phyloP scores from a whole-genome alignment of 2,113 vertebrate species.

The Chaetorhynchus papuensis region DNA sequence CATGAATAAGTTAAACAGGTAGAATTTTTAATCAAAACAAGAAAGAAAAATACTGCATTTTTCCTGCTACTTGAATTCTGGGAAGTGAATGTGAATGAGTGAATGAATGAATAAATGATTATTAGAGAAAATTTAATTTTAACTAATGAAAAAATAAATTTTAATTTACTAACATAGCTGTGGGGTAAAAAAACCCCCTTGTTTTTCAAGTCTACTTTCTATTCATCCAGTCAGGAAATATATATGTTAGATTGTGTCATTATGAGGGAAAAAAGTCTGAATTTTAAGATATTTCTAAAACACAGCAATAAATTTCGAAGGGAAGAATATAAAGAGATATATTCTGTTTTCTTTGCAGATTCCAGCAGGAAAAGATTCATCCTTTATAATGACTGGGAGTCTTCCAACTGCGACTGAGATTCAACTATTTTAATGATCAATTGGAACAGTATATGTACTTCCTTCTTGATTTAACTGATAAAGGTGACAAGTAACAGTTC shows the following conservation, averaged over 20 bases:
- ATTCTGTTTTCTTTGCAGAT: background rate
- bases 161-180: background rate
- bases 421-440: slow-evolving; percentile 42
- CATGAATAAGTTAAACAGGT: background rate
- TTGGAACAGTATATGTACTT: background rate
- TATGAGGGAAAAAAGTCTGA: background rate
- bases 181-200: background rate
- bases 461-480: slow-evolving; percentile 37
- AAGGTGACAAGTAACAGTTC: slow-evolving; percentile 26
- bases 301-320: background rate
- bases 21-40: background rate
- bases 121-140: background rate
- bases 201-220: background rate
- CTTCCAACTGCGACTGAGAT: background rate
- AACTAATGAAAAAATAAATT: background rate
- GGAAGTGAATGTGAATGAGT: background rate
- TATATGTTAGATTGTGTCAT: background rate
- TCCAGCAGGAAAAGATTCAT: background rate
- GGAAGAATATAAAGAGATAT: background rate
- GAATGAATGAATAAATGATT: background rate
- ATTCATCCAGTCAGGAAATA: background rate
- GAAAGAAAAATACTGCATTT: background rate
- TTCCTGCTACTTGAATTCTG: background rate
- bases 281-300: background rate
- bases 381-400: background rate